Evolutionary conservation across 2,797 vertebrate species (phyloP).

Genomic region (Poeciliopsis gracilis): DNA sequence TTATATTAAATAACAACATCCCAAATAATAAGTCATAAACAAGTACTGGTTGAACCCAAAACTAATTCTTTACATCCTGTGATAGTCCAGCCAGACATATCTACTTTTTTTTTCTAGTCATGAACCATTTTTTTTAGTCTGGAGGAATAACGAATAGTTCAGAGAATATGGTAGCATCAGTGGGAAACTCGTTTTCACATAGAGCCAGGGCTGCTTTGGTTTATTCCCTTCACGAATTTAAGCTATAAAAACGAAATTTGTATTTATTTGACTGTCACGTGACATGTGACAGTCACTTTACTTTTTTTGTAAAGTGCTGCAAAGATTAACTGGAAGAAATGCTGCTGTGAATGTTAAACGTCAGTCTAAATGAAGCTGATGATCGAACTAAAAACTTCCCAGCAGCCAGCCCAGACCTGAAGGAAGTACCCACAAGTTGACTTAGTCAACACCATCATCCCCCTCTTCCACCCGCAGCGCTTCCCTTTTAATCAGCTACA

Average conservation of each 20-base stretch:
- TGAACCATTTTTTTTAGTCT: too few species aligned
- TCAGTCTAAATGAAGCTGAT: constrained; percentile 9
- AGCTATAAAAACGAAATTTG: too few species aligned
- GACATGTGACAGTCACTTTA: not conserved
- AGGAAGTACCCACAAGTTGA: constrained; percentile 34
- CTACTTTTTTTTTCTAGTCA: too few species aligned
- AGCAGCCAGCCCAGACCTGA: constrained; percentile 36
- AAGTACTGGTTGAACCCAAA: too few species aligned
- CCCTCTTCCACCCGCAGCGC: constrained; percentile 4
- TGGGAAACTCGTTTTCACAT: not conserved
- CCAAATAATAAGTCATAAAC: too few species aligned
- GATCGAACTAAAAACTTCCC: constrained; percentile 55
- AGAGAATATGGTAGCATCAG: not conserved
- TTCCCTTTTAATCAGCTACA: constrained; percentile 28
- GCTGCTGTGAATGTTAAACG: not conserved
- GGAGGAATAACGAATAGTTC: too few species aligned
- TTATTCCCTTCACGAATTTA: too few species aligned
- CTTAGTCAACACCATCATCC: constrained; percentile 26
- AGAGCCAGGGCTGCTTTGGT: too few species aligned
- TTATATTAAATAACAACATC: too few species aligned
- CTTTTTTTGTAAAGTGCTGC: not conserved
- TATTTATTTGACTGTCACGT: not conserved
- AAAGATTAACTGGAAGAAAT: not conserved
- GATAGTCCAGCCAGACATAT: too few species aligned
- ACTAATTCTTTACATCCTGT: too few species aligned